Conservation (phyloP, 1,140 invertebrate genomes). For the Meteorus sp. region DNA sequence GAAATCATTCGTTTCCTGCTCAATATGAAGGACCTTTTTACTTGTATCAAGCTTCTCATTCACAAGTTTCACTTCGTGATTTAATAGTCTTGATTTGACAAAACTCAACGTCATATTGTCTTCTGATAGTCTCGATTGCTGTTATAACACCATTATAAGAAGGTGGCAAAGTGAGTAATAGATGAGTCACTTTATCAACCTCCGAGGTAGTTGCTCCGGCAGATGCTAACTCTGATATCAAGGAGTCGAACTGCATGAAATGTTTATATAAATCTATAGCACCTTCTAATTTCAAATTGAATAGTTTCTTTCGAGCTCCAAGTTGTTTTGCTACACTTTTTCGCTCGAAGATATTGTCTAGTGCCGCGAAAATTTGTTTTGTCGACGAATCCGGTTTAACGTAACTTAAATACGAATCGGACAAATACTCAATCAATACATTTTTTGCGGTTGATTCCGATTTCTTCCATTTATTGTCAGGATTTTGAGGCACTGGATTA, state of each 20-base stretch:
- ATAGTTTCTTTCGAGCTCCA: constrained; percentile 45
- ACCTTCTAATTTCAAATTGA: constrained; percentile 45
- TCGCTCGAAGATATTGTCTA: constrained; percentile 50
- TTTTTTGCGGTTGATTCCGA: constrained; percentile 41
- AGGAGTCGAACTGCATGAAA: constrained; percentile 45
- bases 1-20: not conserved
- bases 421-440: constrained; percentile 45
- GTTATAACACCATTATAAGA: constrained; percentile 29
- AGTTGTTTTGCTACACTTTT: constrained; percentile 51
- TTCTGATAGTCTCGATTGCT: constrained; percentile 32
- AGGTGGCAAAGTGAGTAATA: constrained; percentile 26
- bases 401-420: constrained; percentile 45
- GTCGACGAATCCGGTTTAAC: constrained; percentile 39
- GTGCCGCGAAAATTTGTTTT: constrained; percentile 42
- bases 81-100: constrained; percentile 31
- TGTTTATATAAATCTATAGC: constrained; percentile 42
- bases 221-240: constrained; percentile 14
- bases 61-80: constrained; percentile 28
- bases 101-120: constrained; percentile 31
- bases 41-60: constrained; percentile 25
- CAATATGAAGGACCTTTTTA: constrained; percentile 25
- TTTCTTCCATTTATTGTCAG: constrained; percentile 39
- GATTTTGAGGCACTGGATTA: constrained; percentile 15
- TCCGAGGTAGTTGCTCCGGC: constrained; percentile 22
- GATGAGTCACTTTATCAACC: constrained; percentile 25